Percentiles rank a stretch among this genome's conserved stretches.
These are phyloP conservation scores for Rhagoletis pomonella DNA, from an alignment of 1,140 invertebrate genomes.

Conservation along the genomic window DNA sequence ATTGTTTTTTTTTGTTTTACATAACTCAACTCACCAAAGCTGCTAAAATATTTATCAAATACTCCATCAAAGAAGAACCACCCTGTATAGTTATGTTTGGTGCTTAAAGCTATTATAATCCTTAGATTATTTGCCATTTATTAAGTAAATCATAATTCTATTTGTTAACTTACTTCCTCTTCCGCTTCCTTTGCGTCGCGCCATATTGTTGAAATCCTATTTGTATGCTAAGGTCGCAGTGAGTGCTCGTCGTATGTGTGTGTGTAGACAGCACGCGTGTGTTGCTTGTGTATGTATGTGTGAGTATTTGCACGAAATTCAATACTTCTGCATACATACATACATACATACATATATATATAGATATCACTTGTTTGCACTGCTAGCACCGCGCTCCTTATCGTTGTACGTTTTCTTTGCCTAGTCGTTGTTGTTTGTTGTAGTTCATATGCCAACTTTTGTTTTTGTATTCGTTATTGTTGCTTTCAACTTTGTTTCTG, in stretches of 20 bases:
- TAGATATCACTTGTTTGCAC: background rate
- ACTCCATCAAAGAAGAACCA: background rate
- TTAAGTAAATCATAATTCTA: constrained; percentile 4
- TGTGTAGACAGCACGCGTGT: background rate
- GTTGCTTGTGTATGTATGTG: background rate
- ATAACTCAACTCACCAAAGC: too few relatives aligned
- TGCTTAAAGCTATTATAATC: background rate
- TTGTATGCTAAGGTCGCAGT: background rate
- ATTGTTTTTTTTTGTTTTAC: too few relatives aligned
- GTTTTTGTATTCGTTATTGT: background rate
- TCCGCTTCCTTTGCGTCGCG: constrained; percentile 52
- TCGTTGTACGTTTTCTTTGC: background rate
- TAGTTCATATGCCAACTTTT: background rate
- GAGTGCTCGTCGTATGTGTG: background rate
- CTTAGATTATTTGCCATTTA: background rate
- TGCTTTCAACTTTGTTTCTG: background rate
- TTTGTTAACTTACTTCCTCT: constrained; percentile 52
- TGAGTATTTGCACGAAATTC: background rate
- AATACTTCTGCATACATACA: background rate
- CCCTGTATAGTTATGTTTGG: background rate
- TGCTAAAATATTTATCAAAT: too few relatives aligned
- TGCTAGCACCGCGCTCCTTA: background rate
- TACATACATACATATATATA: background rate
- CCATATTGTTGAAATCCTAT: constrained; percentile 35
- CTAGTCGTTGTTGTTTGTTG: background rate